phyloP scores from a whole-genome alignment of 1,140 invertebrate species.

The Grapholita molesta region DNA sequence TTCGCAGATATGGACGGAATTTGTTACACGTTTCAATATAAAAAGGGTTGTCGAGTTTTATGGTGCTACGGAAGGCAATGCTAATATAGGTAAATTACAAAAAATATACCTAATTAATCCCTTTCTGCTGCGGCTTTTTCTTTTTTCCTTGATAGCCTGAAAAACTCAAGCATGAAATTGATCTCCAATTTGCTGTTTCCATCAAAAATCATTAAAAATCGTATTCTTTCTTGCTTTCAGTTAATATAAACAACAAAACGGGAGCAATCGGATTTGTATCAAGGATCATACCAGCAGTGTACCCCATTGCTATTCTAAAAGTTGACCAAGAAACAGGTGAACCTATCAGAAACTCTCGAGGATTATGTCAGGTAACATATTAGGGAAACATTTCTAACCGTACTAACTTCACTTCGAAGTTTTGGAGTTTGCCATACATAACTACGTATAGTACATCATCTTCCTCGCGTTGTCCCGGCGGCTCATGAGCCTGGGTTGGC shows the following conservation, averaged over 20 bases:
- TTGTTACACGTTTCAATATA: slow-evolving; percentile 93
- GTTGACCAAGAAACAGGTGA: slow-evolving; percentile 92
- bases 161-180: too few relatives aligned
- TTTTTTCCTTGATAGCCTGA: too few relatives aligned
- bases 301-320: slow-evolving; percentile 94
- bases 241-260: slow-evolving; percentile 94
- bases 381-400: slow-evolving; percentile 37
- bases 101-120: too few relatives aligned
- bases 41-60: slow-evolving; percentile 95
- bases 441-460: too few relatives aligned
- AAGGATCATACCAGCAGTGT: slow-evolving; percentile 88
- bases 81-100: slow-evolving; percentile 87
- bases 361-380: slow-evolving; percentile 90
- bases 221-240: slow-evolving; percentile 76
- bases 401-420: too few relatives aligned
- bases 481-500: neutral
- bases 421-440: too few relatives aligned
- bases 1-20: slow-evolving; percentile 95
- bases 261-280: slow-evolving; percentile 98
- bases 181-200: neutral
- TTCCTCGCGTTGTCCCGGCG: neutral
- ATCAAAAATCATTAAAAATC: neutral
- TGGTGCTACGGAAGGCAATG: slow-evolving; percentile 98
- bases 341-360: slow-evolving; percentile 87
- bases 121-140: too few relatives aligned